A percentile compares a stretch with the other conserved stretches of the same genome.
phyloP scores from a whole-genome alignment of 2,888 invertebrate genomes.

The Scotopteryx bipunctaria region DNA sequence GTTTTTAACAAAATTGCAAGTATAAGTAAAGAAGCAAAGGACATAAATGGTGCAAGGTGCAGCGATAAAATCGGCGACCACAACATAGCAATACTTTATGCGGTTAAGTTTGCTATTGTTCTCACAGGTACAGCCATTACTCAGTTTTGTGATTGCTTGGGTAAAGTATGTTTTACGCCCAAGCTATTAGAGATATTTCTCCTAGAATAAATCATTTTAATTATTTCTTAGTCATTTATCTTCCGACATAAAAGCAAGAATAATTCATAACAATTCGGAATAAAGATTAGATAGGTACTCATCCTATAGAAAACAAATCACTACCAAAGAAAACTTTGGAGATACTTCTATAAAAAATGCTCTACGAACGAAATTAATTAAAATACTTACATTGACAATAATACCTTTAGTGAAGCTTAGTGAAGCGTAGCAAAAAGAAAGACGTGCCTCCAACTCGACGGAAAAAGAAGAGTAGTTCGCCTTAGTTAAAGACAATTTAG shows the following conservation, averaged over 20 bases:
- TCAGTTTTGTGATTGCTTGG: constrained; percentile 8
- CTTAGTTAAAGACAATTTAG: too few species aligned
- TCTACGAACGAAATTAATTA: not conserved
- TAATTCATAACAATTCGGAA: too few species aligned
- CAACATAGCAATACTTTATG: constrained; percentile 51
- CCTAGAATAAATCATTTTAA: not conserved
- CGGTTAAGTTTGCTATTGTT: constrained; percentile 56
- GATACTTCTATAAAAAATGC: too few species aligned
- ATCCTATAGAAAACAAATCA: too few species aligned
- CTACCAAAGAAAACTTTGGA: too few species aligned
- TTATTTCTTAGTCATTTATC: too few species aligned
- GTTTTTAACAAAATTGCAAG: constrained; percentile 8
- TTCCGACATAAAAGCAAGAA: too few species aligned
- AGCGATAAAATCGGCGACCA: constrained; percentile 37
- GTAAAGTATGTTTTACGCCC: constrained; percentile 3
- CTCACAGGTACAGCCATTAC: constrained; percentile 35
- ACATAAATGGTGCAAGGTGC: constrained; percentile 1
- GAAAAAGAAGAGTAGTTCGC: constrained; percentile 1
- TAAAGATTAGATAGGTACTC: too few species aligned
- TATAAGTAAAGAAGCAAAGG: constrained; percentile 3
- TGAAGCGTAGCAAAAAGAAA: not conserved
- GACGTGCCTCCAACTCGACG: constrained; percentile 6
- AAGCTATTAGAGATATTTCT: not conserved
- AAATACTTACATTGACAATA: not conserved
- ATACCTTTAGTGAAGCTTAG: not conserved